Evolutionary conservation across 2,888 invertebrate genomes (phyloP), one percentile per base, ranked within the genome.

Genomic region (Phasia obesa): DNA sequence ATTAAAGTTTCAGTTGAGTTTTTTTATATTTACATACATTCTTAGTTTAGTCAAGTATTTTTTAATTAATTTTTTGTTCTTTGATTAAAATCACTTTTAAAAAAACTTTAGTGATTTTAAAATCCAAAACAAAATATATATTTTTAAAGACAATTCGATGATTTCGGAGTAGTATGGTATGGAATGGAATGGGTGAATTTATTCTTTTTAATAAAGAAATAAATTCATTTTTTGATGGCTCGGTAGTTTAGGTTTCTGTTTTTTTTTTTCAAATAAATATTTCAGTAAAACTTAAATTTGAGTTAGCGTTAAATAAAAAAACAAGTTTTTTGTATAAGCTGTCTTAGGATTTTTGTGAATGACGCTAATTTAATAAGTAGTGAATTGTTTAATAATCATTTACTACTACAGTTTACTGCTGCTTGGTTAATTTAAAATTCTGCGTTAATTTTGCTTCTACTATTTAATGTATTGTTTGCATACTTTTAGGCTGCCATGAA

Each of bases 111-210:
- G 59, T 71, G 49, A 70, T 59, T 59, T 4, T 49, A 19, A 62
- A 62, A 49, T 55, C 1, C 59, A 65, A 59, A 25, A n/a, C 53
- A 59, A 47, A 47, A 35, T 35, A 1, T 35, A 35, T 35, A 1
- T 35, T 42, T 11, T 80, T 53, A 31, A 60, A 73, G 60, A 81
- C 42, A 81, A 73, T 78, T 82, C 82, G 82, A 78, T 82, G 82
- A 82, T 77, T 77, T 77, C 62, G 55, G 47, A 71, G 17, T 77
- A 77, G 74, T 69, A 77, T 81, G 74, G 81, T 70, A 74, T 80
- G 82, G 74, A 73, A 76, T 81, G 74, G 80, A 81, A 69, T 80
- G 71, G 44, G 31, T 69, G 59, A 65, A 62, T 42, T 71, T 4
- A 17, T 44, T n/a, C n/a, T 62, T 75, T 49, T 21, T n/a, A 6